These are phyloP conservation scores for Gallinago nigripennis DNA, from an alignment of 2,797 vertebrate species.

Conservation along the genomic window DNA sequence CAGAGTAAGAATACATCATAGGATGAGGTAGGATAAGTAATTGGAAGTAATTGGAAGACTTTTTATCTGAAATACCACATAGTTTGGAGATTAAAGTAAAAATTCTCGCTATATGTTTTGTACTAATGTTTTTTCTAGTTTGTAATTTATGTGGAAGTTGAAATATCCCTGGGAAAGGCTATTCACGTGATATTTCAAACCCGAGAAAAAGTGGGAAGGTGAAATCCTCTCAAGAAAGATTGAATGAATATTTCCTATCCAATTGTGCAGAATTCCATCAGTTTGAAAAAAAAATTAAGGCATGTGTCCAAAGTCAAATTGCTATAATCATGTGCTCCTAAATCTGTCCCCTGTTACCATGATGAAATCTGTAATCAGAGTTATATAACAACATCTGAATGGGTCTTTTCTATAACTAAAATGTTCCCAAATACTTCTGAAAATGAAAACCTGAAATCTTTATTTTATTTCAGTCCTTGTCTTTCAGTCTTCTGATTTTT, in stretches of 20 bases:
- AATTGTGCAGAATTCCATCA: background rate
- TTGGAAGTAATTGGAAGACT: background rate
- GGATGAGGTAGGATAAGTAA: background rate
- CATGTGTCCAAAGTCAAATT: background rate
- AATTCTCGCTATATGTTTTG: background rate
- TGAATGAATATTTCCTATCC: background rate
- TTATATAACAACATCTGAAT: background rate
- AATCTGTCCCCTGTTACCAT: background rate
- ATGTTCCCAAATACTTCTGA: background rate
- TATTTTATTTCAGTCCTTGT: background rate
- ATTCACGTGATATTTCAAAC: background rate
- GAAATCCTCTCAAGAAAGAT: background rate
- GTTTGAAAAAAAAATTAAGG: background rate
- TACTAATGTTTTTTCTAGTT: background rate
- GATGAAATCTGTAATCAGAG: conserved; percentile 3
- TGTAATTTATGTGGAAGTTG: background rate
- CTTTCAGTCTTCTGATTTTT: background rate
- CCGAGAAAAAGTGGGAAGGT: background rate
- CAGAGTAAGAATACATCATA: background rate
- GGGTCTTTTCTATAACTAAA: background rate
- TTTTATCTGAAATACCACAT: background rate
- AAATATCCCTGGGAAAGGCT: background rate
- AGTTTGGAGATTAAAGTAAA: background rate
- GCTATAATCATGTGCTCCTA: background rate
- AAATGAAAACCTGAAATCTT: background rate